phyloP scores from a whole-genome alignment of 92 coral and sea anemone genomes.

The Epizoanthus scotinus region DNA sequence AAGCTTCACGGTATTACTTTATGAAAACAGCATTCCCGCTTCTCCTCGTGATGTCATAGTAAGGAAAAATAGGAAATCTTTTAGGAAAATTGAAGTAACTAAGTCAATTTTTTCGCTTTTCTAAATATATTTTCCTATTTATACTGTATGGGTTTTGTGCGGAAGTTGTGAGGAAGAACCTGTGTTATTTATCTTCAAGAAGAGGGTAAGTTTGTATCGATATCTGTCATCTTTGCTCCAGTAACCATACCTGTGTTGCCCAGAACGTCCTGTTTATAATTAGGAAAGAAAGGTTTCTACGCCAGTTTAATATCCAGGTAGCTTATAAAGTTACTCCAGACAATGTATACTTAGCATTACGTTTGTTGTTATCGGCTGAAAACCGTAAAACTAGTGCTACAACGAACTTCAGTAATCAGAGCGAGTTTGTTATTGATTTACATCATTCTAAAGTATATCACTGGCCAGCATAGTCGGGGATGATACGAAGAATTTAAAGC shows the following conservation, averaged over 20 bases:
- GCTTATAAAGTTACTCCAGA: background rate
- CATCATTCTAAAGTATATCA: background rate
- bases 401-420: background rate
- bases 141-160: constrained; percentile 17
- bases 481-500: no score
- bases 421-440: background rate
- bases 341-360: background rate
- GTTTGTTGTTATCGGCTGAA: background rate
- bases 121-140: background rate
- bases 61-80: constrained; percentile 56
- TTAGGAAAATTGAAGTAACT: constrained; percentile 38
- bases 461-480: background rate
- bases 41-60: constrained; percentile 74
- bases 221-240: constrained; percentile 1
- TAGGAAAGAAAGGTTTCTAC: background rate
- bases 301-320: background rate
- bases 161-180: background rate
- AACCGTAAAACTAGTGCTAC: background rate
- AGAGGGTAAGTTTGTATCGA: background rate
- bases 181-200: constrained; percentile 8
- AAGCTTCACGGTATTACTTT: constrained; percentile 67
- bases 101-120: constrained; percentile 9
- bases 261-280: background rate
- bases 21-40: constrained; percentile 86
- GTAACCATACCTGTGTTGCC: background rate